Evolutionary conservation across 2,888 invertebrate species (phyloP).

Genomic region (Nemapogon koenigi): DNA sequence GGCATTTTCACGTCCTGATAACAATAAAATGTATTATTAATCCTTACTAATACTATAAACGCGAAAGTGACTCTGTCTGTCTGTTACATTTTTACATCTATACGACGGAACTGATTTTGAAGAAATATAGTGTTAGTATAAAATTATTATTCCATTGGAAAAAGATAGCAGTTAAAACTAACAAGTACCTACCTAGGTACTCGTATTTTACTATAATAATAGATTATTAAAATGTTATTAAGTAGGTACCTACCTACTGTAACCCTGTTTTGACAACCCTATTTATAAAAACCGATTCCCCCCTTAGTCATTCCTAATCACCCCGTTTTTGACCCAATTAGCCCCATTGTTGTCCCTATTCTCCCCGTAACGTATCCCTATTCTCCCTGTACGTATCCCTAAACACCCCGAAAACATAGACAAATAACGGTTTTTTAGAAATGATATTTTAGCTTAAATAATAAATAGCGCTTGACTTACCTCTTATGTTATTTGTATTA

Average conservation of each 20-base stretch:
- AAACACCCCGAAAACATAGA: neutral
- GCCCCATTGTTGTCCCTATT: neutral
- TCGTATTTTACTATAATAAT: too few relatives aligned
- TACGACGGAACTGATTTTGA: too few relatives aligned
- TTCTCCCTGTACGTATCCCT: neutral
- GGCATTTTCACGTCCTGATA: conserved; percentile 5
- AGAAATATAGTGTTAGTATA: too few relatives aligned
- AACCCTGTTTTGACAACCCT: conserved; percentile 3
- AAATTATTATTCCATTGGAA: too few relatives aligned
- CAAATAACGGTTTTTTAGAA: neutral
- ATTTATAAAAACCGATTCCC: neutral
- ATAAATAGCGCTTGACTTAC: neutral
- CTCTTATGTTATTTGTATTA: neutral
- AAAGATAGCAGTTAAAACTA: too few relatives aligned
- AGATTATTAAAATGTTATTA: too few relatives aligned
- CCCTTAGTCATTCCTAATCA: neutral
- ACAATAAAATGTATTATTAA: neutral
- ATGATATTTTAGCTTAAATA: neutral
- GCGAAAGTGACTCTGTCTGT: too few relatives aligned
- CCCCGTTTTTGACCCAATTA: neutral
- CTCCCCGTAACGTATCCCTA: neutral
- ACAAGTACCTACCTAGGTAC: too few relatives aligned
- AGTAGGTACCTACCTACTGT: too few relatives aligned
- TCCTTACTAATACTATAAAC: too few relatives aligned
- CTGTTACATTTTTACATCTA: too few relatives aligned